phyloP scores from a whole-genome alignment of 2,113 vertebrate species.

The Erythrocercus mccallii region DNA sequence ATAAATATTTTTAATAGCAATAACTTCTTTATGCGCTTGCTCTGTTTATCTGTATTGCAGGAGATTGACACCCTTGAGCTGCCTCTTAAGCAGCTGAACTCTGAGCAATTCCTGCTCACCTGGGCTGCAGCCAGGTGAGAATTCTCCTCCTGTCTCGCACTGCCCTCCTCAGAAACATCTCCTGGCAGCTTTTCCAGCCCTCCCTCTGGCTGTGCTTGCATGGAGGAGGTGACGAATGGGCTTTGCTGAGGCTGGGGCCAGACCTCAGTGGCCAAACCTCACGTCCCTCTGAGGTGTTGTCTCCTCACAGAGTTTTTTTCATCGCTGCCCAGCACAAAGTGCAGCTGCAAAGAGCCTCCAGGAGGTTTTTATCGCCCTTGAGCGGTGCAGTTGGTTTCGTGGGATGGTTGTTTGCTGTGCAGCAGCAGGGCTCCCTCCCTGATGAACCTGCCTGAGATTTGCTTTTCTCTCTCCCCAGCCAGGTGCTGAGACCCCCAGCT shows the following conservation, averaged over 20 bases:
- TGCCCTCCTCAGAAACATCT: background rate
- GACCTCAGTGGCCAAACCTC: accelerated
- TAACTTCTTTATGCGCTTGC: background rate
- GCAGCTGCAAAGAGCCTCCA: background rate
- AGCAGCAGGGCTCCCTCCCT: background rate
- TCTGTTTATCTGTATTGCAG: background rate
- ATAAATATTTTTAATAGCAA: no score
- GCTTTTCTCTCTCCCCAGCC: background rate
- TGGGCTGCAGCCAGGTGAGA: background rate
- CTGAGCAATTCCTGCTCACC: background rate
- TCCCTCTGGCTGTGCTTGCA: accelerated
- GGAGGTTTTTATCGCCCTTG: background rate
- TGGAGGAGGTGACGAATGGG: background rate
- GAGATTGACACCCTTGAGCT: background rate
- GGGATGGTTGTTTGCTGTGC: background rate
- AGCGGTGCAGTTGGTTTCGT: background rate
- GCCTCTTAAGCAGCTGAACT: background rate
- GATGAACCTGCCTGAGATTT: background rate
- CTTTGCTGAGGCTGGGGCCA: background rate
- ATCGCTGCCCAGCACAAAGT: accelerated
- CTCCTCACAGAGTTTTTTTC: accelerated
- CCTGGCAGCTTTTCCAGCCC: background rate
- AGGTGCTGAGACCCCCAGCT: background rate
- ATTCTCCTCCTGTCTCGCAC: background rate
- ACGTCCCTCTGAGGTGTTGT: background rate